Evolutionary conservation across 2,888 invertebrate species (phyloP).

Genomic region (Bugula neritina): DNA sequence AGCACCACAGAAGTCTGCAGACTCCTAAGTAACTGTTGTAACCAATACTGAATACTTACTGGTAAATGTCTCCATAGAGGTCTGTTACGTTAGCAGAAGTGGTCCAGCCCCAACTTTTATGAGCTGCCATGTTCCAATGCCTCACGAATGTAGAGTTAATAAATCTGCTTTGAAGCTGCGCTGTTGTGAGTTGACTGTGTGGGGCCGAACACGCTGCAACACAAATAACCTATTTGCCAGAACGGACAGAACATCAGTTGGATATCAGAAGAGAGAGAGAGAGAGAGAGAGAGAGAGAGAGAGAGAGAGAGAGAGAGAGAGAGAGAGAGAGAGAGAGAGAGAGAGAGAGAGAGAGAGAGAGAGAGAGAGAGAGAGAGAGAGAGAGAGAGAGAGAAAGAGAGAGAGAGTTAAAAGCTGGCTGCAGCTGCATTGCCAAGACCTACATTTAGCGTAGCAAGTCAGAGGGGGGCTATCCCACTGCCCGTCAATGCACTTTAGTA

Average conservation of each 20-base stretch:
- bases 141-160: not conserved
- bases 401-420: no score
- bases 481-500: not conserved
- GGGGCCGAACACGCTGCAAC: not conserved
- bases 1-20: no score
- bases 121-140: not conserved
- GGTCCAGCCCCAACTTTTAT: not conserved
- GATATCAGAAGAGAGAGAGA: not conserved
- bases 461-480: slow-evolving; percentile 15
- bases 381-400: no score
- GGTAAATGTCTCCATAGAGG: slow-evolving; percentile 14
- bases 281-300: not conserved
- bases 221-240: not conserved
- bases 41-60: no score
- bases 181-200: not conserved
- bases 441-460: slow-evolving; percentile 4
- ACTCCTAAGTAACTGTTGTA: no score
- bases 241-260: no score
- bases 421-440: no score
- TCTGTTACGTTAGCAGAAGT: not conserved
- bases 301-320: not conserved
- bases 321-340: not conserved
- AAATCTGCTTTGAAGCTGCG: not conserved
- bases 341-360: not conserved
- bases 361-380: not conserved